Percentiles rank a stretch among this genome's conserved stretches.
phyloP scores from a whole-genome alignment of 2,113 vertebrate genomes.

The Amphiprion percula region DNA sequence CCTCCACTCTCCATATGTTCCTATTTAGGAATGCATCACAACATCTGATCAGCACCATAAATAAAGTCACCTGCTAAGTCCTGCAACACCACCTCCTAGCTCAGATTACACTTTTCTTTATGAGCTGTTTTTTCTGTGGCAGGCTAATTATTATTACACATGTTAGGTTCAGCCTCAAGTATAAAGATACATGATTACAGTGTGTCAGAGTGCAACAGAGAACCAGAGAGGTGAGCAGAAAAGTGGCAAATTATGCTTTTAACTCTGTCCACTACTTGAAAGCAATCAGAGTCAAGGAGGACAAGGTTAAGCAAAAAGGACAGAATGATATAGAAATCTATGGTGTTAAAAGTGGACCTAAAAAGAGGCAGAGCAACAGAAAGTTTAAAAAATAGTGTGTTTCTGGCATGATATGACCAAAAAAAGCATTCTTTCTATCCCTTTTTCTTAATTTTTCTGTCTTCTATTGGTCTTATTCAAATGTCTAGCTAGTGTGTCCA shows the following conservation, averaged over 20 bases:
- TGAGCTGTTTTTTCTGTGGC: constrained; percentile 30
- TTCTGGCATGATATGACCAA: not conserved
- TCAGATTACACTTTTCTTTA: constrained; percentile 63
- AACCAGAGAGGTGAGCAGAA: not conserved
- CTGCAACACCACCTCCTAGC: constrained; percentile 32
- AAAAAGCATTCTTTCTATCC: not conserved
- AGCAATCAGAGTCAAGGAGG: not conserved
- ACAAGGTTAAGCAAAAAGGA: not conserved
- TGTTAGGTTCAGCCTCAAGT: constrained; percentile 40
- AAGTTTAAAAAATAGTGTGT: not conserved
- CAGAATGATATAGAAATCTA: not conserved
- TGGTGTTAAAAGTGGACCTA: not conserved
- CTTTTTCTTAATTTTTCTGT: not conserved
- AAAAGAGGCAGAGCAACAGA: not conserved
- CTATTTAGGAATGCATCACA: constrained; percentile 51
- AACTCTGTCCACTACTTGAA: not conserved
- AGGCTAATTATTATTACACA: constrained; percentile 62
- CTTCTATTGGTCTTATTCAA: constrained; percentile 39
- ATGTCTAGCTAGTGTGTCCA: constrained; percentile 32
- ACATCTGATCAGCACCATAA: constrained; percentile 51
- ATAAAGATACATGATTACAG: constrained; percentile 1
- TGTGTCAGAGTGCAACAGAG: not conserved
- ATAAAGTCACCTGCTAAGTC: constrained; percentile 57
- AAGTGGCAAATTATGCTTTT: constrained; percentile 1
- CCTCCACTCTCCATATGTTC: constrained; percentile 33